Conservation (phyloP, 2,888 invertebrate species). For the Colostygia pectinataria region DNA sequence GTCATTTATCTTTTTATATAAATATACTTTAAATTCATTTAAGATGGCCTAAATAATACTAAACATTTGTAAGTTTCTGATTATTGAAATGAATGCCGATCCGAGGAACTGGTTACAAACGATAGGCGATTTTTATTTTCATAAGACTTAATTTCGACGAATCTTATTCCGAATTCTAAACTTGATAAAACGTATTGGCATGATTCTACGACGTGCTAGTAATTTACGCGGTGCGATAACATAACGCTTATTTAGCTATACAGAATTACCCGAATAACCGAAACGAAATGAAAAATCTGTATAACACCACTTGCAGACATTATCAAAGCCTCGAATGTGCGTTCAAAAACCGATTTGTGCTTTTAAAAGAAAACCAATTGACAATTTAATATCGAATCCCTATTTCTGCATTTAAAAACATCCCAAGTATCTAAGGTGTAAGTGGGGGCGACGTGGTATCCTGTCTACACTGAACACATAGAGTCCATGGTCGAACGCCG, state of each 20-base stretch:
- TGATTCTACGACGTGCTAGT: slow-evolving; percentile 64
- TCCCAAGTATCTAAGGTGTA: slow-evolving; percentile 57
- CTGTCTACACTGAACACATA: slow-evolving; percentile 73
- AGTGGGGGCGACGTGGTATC: slow-evolving; percentile 50
- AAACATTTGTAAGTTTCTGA: slow-evolving; percentile 48
- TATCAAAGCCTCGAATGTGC: slow-evolving; percentile 59
- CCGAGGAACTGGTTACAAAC: slow-evolving; percentile 43
- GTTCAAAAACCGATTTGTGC: slow-evolving; percentile 46
- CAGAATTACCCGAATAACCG: slow-evolving; percentile 48
- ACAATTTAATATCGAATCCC: slow-evolving; percentile 44
- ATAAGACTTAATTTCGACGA: slow-evolving; percentile 39
- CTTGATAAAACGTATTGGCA: slow-evolving; percentile 51
- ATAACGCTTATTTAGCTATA: slow-evolving; percentile 63
- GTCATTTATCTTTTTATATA: slow-evolving; percentile 70
- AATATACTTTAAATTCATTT: slow-evolving; percentile 76
- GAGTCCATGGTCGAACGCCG: slow-evolving; percentile 60
- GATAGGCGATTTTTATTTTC: slow-evolving; percentile 37
- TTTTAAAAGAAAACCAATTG: slow-evolving; percentile 37
- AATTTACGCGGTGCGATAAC: slow-evolving; percentile 68
- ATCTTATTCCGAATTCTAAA: slow-evolving; percentile 54
- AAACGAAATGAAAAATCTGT: slow-evolving; percentile 25
- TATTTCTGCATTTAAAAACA: slow-evolving; percentile 58
- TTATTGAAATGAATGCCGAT: slow-evolving; percentile 38
- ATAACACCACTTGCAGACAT: slow-evolving; percentile 56
- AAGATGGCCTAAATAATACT: slow-evolving; percentile 76